Evolutionary conservation across 2,888 invertebrate species (phyloP).

Genomic region (Flexamia atlantica): DNA sequence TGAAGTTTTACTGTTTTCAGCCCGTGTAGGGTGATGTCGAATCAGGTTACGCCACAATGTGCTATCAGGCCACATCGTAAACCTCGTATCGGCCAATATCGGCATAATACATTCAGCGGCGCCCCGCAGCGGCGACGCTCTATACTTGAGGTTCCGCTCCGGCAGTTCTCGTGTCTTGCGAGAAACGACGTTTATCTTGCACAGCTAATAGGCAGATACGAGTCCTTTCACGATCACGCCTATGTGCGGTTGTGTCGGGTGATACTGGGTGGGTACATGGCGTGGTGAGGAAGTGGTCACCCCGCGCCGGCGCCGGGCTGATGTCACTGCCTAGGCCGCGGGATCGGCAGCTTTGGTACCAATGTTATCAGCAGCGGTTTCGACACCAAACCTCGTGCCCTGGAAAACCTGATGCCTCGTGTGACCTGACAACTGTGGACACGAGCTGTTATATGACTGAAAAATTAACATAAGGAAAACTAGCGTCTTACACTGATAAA

Average conservation of each 20-base stretch:
- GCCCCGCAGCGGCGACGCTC: not conserved
- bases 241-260: too few species aligned
- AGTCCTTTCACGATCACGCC: too few species aligned
- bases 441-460: too few species aligned
- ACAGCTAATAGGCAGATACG: too few species aligned
- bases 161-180: conserved; percentile 10
- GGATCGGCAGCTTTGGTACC: not conserved
- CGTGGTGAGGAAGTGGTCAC: too few species aligned
- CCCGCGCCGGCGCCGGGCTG: too few species aligned
- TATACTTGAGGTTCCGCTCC: conserved; percentile 5
- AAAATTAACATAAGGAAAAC: too few species aligned
- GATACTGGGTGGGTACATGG: too few species aligned
- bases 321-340: not conserved
- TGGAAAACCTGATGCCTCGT: not conserved
- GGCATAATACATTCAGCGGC: conserved; percentile 13
- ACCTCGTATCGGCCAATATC: not conserved
- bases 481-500: too few species aligned
- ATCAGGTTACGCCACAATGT: not conserved
- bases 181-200: not conserved
- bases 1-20: not conserved
- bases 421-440: conserved; percentile 2
- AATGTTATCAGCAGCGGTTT: not conserved
- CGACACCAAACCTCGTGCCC: too few species aligned
- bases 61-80: conserved; percentile 12
- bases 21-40: not conserved